Evolutionary conservation across 2,888 invertebrate genomes (phyloP), one percentile per base, ranked within the genome.

Genomic region (Petrophora chlorosata): DNA sequence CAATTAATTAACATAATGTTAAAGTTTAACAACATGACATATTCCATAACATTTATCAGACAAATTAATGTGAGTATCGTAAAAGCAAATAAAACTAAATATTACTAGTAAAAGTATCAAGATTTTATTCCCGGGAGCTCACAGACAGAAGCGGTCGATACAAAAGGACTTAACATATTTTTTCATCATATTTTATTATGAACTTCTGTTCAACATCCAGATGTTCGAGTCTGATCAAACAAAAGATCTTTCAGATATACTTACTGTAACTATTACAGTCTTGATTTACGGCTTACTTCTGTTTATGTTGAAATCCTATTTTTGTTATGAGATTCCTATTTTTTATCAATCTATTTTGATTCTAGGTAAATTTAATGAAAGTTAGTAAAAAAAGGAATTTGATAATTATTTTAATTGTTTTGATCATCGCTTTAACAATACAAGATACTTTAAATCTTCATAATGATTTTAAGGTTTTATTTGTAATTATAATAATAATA

Each of bases 131-230:
- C 52, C 45, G 53, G 63, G 70, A 63, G 43, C 65, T 54, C 59
- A 74, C 76, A 83, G 75, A 82, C 73, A 81, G 75, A 75, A 76
- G 78, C 86, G 79, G 84, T 81, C 83, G 82, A 85, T 88, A 88
- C 90, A 88, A 89, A 86, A 87, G 86, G 90, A 89, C 87, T 89
- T 88, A 85, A 81, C 83, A 81, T 83, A 87, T 87, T 88, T 90
- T 86, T 89, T 89, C 84, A 79, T 85, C 79, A 85, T 88, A 86
- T 86, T 87, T 88, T 88, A 88, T 88, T 88, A 90, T 90, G 88
- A 90, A 89, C 87, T 89, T 85, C 88, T 90, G 88, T 82, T 85
- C 82, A 84, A 77, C 82, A 82, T 88, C 90, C 89, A 89, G 89
- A 89, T 88, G 89, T 87, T 84, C 79, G 71, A 81, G 73, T 80